phyloP scores from a whole-genome alignment of 2,888 invertebrate genomes.

The Chloroclystis v-ata region DNA sequence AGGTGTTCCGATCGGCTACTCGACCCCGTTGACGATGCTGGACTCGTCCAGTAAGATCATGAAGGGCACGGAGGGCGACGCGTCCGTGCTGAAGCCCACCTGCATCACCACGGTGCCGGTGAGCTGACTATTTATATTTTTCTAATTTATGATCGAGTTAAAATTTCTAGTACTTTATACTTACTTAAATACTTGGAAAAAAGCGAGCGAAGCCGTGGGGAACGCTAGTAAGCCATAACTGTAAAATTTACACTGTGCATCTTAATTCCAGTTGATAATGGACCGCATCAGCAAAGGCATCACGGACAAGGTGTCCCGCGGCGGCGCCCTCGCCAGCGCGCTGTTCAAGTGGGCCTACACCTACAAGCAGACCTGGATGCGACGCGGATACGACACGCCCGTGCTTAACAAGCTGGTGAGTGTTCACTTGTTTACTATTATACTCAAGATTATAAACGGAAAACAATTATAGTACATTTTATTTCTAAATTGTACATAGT shows the following conservation, averaged over 20 bases:
- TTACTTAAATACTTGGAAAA: no score
- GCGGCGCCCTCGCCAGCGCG: slow-evolving; percentile 86
- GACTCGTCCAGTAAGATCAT: slow-evolving; percentile 97
- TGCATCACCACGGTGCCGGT: slow-evolving; percentile 98
- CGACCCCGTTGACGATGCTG: slow-evolving; percentile 94
- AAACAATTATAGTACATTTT: no score
- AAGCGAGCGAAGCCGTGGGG: no score
- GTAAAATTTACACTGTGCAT: no score
- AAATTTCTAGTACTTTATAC: no score
- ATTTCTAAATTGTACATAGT: no score
- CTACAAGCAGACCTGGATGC: slow-evolving; percentile 93
- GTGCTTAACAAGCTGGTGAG: slow-evolving; percentile 73
- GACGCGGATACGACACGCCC: slow-evolving; percentile 89
- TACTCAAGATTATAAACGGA: no score
- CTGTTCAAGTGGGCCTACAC: slow-evolving; percentile 96
- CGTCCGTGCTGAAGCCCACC: slow-evolving; percentile 92
- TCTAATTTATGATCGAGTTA: no score
- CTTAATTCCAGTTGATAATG: slow-evolving; percentile 86
- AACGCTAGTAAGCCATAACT: no score
- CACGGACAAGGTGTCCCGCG: slow-evolving; percentile 93
- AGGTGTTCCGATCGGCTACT: slow-evolving; percentile 97
- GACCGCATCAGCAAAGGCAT: slow-evolving; percentile 98
- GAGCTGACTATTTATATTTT: slow-evolving; percentile 6
- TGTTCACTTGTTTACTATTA: slow-evolving; percentile 12
- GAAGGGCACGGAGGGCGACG: slow-evolving; percentile 96